Evolutionary conservation across 2,888 invertebrate genomes (phyloP), one percentile per base, ranked within the genome.

Genomic region (Ctenicera cuprea): DNA sequence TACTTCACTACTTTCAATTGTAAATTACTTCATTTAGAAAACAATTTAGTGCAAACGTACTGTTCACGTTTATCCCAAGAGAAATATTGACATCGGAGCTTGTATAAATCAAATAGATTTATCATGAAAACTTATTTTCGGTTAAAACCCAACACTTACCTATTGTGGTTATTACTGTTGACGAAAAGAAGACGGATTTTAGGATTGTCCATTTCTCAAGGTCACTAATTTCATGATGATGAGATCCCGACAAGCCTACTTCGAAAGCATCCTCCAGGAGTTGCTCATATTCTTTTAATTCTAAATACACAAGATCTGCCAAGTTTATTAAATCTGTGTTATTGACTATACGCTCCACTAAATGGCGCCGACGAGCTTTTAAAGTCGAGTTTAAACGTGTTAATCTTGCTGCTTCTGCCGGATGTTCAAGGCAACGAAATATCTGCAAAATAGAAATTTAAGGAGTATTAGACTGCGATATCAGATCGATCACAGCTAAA

Each of bases 131-230:
- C 1, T 4, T 33, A 33, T 33, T 16, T 43, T 37, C 9, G 7
- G 9, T 9, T 33, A 33, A 33, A 33, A 33, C 9, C 1, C 12
- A 45, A 52, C n/a, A 67, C 86, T 86, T 89, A 95, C 96, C 96
- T 87, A 97, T 96, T 67, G 96, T 97, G 69, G 96, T 96, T 84
- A 96, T 91, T 80, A 97, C 95, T 64, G 96, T 96, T 30, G 96
- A 95, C 12, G 96, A 94, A 85, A 96, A 96, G 87, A 96, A 96
- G 48, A 96, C 93, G 3, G 95, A 94, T 86, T 95, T 95, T 57
- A 95, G 87, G 81, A 93, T 91, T 80, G 93, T 94, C 96, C 96
- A 96, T 83, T 92, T 92, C 79, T 91, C 90, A 18, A 80, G 67
- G 50, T 84, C 81, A 73, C 82, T 83, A 66, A 78, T 63, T 8